These are phyloP conservation scores for Homarus gammarus DNA, from an alignment of 2,888 invertebrate species.

Conservation along the genomic window DNA sequence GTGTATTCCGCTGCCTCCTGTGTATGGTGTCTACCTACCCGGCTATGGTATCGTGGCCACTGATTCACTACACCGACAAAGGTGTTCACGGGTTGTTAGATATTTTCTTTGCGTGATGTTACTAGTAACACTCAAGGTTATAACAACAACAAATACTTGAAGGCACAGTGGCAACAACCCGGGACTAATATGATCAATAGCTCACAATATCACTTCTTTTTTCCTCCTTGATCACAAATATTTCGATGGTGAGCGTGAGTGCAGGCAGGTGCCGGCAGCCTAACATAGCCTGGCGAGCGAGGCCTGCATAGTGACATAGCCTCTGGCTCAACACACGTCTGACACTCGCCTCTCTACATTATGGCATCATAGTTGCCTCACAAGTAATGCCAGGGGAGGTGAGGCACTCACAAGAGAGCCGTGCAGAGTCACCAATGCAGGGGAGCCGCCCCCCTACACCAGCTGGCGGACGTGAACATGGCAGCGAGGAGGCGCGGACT, in stretches of 20 bases:
- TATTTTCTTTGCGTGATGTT: background rate
- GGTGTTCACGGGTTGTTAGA: background rate
- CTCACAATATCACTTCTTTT: conserved; percentile 2
- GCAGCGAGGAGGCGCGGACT: background rate
- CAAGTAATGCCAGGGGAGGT: background rate
- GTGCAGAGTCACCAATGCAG: background rate
- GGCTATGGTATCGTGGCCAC: background rate
- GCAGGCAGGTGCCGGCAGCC: conserved; percentile 29
- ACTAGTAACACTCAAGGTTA: background rate
- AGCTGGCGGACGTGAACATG: background rate
- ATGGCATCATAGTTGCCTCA: background rate
- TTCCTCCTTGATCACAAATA: background rate
- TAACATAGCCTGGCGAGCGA: background rate
- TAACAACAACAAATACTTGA: conserved; percentile 31
- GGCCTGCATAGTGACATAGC: background rate
- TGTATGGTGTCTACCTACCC: background rate
- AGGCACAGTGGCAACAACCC: conserved; percentile 32
- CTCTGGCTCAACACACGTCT: background rate
- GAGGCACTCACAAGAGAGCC: background rate
- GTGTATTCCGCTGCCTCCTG: background rate
- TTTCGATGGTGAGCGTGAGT: conserved; percentile 6
- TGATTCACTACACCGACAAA: background rate
- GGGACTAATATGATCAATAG: background rate
- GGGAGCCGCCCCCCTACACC: conserved; percentile 9
- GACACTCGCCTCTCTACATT: background rate